Percentiles rank a stretch among this genome's conserved stretches.
phyloP scores from a whole-genome alignment of 2,888 invertebrate genomes.

The Himalopsyche japonica region DNA sequence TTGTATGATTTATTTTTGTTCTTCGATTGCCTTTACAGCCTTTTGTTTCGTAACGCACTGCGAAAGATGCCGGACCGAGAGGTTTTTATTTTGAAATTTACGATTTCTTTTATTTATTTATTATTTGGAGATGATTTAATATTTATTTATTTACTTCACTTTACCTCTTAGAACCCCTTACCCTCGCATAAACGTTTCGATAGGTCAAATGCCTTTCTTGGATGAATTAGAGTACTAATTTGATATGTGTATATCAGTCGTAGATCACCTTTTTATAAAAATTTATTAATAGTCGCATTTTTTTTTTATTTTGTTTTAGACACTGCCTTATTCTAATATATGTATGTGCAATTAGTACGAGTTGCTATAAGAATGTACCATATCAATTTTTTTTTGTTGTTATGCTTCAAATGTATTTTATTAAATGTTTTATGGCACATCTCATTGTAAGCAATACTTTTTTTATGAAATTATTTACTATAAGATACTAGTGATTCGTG shows the following conservation, averaged over 20 bases:
- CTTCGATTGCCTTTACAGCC: neutral
- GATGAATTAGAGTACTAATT: neutral
- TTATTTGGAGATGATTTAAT: neutral
- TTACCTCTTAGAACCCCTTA: neutral
- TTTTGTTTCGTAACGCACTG: neutral
- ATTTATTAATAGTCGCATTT: too few species aligned
- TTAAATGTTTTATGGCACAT: too few species aligned
- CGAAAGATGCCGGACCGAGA: conserved; percentile 1
- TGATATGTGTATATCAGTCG: neutral
- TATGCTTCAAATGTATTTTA: too few species aligned
- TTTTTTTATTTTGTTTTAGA: too few species aligned
- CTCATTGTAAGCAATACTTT: too few species aligned
- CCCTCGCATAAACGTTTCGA: neutral
- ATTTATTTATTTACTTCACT: neutral
- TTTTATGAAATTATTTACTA: too few species aligned
- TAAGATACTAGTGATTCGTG: too few species aligned
- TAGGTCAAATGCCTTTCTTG: neutral
- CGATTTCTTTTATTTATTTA: neutral
- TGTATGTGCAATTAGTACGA: too few species aligned
- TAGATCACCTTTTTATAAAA: too few species aligned
- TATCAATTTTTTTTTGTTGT: too few species aligned
- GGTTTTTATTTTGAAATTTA: neutral
- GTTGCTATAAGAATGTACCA: too few species aligned
- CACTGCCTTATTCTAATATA: too few species aligned
- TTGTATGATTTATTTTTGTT: neutral